Evolutionary conservation across 2,888 invertebrate genomes (phyloP).

Genomic region (Alsophila aescularia): DNA sequence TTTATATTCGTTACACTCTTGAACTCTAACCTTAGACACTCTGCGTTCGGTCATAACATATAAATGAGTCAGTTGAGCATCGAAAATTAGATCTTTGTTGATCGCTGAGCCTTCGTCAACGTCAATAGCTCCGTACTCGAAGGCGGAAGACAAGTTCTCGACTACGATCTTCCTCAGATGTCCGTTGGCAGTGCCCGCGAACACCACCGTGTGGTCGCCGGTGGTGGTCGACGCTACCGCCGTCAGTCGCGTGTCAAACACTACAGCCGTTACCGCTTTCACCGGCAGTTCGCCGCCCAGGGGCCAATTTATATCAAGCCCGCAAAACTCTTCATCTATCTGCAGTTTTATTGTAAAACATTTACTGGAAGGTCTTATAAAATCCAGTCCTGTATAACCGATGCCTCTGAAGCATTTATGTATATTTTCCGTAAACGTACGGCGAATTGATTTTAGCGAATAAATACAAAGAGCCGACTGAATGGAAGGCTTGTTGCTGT

Average conservation of each 20-base stretch:
- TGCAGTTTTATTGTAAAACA: constrained; percentile 96
- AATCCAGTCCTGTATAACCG: constrained; percentile 93
- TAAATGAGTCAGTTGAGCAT: constrained; percentile 94
- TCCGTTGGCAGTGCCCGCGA: constrained; percentile 96
- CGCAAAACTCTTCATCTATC: constrained; percentile 98
- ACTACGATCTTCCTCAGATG: constrained; percentile 98
- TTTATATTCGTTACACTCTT: constrained; percentile 95
- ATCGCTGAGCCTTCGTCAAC: constrained; percentile 93
- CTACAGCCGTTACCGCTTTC: constrained; percentile 92
- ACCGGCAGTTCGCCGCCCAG: constrained; percentile 97
- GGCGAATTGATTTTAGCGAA: constrained; percentile 94
- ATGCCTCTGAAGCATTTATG: constrained; percentile 97
- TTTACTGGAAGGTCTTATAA: constrained; percentile 95
- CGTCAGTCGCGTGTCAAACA: constrained; percentile 92
- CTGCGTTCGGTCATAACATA: constrained; percentile 97
- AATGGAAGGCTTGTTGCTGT: constrained; percentile 87
- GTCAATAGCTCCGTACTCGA: constrained; percentile 94
- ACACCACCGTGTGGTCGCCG: constrained; percentile 98
- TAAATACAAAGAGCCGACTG: constrained; percentile 96
- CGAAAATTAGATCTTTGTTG: constrained; percentile 96
- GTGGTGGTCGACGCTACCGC: constrained; percentile 97
- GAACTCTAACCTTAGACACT: constrained; percentile 97
- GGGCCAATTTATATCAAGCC: constrained; percentile 97
- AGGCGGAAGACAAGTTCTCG: constrained; percentile 92
- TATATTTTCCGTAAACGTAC: constrained; percentile 98